Evolutionary conservation across 1,140 invertebrate species (phyloP).

Genomic region (Nebria ingens): DNA sequence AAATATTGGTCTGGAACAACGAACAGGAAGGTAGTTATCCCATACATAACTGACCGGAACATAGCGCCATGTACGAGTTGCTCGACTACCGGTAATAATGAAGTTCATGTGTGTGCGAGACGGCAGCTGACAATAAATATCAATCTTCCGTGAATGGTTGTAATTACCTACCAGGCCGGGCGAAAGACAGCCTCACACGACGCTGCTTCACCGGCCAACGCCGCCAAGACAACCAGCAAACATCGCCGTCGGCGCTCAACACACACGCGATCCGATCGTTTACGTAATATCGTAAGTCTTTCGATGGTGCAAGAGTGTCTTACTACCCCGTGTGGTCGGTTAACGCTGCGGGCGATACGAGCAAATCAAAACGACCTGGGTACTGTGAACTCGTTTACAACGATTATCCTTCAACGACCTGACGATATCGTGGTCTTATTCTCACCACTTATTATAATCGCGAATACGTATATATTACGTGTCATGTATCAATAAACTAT

Average conservation of each 20-base stretch:
- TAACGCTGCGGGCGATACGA: neutral
- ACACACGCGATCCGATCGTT: neutral
- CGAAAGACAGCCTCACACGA: neutral
- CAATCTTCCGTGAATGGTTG: slow-evolving; percentile 8
- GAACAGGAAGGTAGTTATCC: neutral
- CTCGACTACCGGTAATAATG: slow-evolving; percentile 1
- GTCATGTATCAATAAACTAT: too few species aligned
- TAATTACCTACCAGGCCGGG: too few species aligned
- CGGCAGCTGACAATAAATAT: slow-evolving; percentile 5
- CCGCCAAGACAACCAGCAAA: neutral
- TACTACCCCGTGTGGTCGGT: neutral
- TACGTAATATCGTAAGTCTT: neutral
- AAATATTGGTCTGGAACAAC: neutral
- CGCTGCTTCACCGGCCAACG: neutral
- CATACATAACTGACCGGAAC: too few species aligned
- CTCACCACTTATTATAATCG: too few species aligned
- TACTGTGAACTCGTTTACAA: neutral
- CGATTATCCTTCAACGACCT: neutral
- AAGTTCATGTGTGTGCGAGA: neutral
- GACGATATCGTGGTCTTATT: neutral
- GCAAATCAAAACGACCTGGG: neutral
- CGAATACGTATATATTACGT: too few species aligned
- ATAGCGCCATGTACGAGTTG: neutral
- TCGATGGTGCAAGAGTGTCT: neutral
- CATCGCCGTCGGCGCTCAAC: neutral